phyloP scores from a whole-genome alignment of 2,113 vertebrate genomes.

The Aptenodytes forsteri region DNA sequence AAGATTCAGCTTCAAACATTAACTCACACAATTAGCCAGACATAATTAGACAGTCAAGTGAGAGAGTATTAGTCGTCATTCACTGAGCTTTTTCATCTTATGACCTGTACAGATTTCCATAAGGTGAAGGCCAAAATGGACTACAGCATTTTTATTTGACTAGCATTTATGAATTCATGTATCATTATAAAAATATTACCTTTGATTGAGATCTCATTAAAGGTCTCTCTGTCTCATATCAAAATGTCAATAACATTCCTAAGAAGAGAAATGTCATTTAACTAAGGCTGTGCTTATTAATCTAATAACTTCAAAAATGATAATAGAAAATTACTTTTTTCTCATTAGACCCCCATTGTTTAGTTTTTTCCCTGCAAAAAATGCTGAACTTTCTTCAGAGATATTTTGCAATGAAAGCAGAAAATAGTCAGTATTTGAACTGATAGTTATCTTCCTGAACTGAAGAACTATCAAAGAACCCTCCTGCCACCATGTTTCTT shows the following conservation, averaged over 20 bases:
- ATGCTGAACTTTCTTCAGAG: not conserved
- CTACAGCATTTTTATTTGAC: conserved; percentile 81
- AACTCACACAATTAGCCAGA: conserved; percentile 60
- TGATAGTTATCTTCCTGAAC: not conserved
- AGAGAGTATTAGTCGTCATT: conserved; percentile 52
- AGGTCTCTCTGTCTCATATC: conserved; percentile 59
- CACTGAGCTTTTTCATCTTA: conserved; percentile 62
- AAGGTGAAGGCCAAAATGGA: conserved; percentile 64
- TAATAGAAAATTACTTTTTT: conserved; percentile 32
- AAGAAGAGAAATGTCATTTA: conserved; percentile 63
- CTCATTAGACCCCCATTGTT: not conserved
- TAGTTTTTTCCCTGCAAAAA: not conserved
- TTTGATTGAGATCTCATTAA: conserved; percentile 75
- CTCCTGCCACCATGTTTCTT: not conserved
- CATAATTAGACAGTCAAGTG: conserved; percentile 60
- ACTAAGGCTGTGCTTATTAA: conserved; percentile 53
- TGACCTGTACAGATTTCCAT: conserved; percentile 44
- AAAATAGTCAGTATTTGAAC: not conserved
- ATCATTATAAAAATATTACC: conserved; percentile 77
- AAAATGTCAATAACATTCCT: conserved; percentile 71
- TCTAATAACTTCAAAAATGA: conserved; percentile 42
- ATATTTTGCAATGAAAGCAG: not conserved
- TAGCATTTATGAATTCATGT: conserved; percentile 87
- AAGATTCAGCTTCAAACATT: conserved; percentile 59
- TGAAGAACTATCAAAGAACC: not conserved